phyloP scores from a whole-genome alignment of 2,113 vertebrate genomes.

The Lepisosteus osseus region DNA sequence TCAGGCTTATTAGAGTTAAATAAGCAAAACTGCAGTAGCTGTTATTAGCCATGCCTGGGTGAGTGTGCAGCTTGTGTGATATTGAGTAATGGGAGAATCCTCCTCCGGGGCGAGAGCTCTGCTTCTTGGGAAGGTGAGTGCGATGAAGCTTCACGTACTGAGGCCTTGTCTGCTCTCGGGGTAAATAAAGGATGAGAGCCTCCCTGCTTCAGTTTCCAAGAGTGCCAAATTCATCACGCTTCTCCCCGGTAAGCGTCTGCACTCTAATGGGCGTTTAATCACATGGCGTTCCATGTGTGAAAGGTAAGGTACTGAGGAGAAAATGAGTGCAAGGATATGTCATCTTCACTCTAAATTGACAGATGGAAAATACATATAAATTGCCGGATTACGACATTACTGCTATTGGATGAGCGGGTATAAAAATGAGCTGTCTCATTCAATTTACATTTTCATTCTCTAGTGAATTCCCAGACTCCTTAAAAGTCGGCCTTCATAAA shows the following conservation, averaged over 20 bases:
- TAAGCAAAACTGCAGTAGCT: not conserved
- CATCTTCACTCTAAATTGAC: not conserved
- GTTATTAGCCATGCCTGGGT: slow-evolving; percentile 8
- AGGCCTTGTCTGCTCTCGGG: slow-evolving; percentile 20
- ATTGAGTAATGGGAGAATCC: not conserved
- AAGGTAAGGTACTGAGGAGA: not conserved
- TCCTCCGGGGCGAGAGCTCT: slow-evolving; percentile 5
- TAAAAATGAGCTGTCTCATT: not conserved
- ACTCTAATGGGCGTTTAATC: slow-evolving; percentile 42
- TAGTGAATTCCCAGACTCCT: not conserved
- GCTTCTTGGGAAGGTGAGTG: slow-evolving; percentile 18
- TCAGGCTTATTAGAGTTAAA: not conserved
- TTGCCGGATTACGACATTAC: not conserved
- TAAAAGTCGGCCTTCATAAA: not conserved
- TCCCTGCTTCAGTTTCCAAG: slow-evolving; percentile 23
- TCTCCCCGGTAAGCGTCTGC: slow-evolving; percentile 18
- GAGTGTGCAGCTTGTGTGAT: slow-evolving; percentile 7
- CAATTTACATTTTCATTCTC: not conserved
- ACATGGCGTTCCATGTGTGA: slow-evolving; percentile 17
- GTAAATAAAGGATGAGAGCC: slow-evolving; percentile 43
- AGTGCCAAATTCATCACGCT: slow-evolving; percentile 37
- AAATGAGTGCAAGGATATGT: not conserved
- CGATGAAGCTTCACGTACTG: slow-evolving; percentile 16
- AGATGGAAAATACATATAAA: not conserved
- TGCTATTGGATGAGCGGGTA: not conserved